These are phyloP conservation scores for Malurus leucopterus DNA, from an alignment of 2,797 vertebrate genomes.

Conservation along the genomic window DNA sequence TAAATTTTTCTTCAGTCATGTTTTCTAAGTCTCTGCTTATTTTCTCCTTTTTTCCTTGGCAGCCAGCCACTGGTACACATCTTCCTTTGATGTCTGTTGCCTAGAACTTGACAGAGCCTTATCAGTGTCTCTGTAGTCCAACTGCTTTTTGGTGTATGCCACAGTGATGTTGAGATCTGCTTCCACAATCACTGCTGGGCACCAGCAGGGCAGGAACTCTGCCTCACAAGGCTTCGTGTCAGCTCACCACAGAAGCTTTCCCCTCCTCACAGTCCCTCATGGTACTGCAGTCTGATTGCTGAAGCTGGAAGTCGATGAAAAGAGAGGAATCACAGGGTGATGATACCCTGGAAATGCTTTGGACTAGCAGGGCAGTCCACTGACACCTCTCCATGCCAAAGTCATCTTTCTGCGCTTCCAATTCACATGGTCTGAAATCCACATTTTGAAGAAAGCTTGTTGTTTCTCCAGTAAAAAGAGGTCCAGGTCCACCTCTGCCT, in stretches of 20 bases:
- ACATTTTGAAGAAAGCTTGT: not conserved
- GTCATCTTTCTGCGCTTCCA: not conserved
- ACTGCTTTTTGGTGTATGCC: not conserved
- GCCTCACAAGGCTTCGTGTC: not conserved
- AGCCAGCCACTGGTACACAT: not conserved
- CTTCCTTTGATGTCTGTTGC: not conserved
- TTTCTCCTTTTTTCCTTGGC: not conserved
- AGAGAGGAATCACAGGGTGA: not conserved
- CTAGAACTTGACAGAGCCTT: not conserved
- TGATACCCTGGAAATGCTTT: not conserved
- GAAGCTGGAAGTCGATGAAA: not conserved
- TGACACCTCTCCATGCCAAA: accelerated
- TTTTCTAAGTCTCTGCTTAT: not conserved
- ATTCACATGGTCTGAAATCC: not conserved
- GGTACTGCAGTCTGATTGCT: not conserved
- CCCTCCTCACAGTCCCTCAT: not conserved
- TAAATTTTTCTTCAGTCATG: not conserved
- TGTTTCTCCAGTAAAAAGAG: not conserved
- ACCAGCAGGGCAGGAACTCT: not conserved
- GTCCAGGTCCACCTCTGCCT: not conserved
- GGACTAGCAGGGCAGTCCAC: not conserved
- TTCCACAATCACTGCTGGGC: not conserved
- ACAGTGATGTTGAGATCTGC: not conserved
- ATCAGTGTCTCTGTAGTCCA: not conserved
- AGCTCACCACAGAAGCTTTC: accelerated